Percentiles rank a stretch among this genome's conserved stretches.
These are phyloP conservation scores for Pygocentrus nattereri DNA, from an alignment of 2,797 vertebrate species.

Conservation along the genomic window DNA sequence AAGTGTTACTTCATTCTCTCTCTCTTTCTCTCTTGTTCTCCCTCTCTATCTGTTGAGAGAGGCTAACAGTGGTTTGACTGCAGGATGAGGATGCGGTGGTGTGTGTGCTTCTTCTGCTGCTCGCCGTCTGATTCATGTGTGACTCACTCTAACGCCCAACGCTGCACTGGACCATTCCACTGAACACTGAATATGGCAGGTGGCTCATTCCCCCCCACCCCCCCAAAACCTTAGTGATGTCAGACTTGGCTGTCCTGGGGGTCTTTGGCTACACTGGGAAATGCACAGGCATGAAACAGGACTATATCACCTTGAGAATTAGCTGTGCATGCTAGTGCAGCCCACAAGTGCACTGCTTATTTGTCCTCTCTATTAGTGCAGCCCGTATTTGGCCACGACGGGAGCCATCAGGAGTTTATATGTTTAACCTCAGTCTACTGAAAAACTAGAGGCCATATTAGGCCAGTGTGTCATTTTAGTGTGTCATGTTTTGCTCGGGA, in stretches of 20 bases:
- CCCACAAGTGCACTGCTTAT: neutral
- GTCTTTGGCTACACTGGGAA: constrained; percentile 14
- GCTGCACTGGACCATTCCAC: constrained; percentile 46
- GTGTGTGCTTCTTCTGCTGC: constrained; percentile 50
- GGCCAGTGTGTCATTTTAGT: neutral
- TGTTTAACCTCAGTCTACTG: constrained; percentile 19
- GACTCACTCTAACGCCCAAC: constrained; percentile 53
- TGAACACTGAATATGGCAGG: constrained; percentile 58
- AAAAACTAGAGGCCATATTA: neutral
- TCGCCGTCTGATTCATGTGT: constrained; percentile 55
- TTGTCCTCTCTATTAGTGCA: neutral
- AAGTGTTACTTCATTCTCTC: constrained; percentile 30
- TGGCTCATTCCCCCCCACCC: constrained; percentile 39
- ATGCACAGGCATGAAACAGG: constrained; percentile 7
- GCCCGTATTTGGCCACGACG: neutral
- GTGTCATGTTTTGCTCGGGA: neutral
- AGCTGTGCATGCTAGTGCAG: constrained; percentile 7
- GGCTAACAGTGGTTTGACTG: constrained; percentile 36
- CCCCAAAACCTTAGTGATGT: constrained; percentile 39
- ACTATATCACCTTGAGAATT: constrained; percentile 40
- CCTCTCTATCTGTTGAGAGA: constrained; percentile 26
- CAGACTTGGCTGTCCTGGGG: constrained; percentile 33
- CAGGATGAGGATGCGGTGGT: constrained; percentile 22
- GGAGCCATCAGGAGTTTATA: neutral
- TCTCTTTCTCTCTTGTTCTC: neutral